phyloP scores from a whole-genome alignment of 37 sponge, comb jelly and placozoan genomes.

The Diacarnus erythraeanus region DNA sequence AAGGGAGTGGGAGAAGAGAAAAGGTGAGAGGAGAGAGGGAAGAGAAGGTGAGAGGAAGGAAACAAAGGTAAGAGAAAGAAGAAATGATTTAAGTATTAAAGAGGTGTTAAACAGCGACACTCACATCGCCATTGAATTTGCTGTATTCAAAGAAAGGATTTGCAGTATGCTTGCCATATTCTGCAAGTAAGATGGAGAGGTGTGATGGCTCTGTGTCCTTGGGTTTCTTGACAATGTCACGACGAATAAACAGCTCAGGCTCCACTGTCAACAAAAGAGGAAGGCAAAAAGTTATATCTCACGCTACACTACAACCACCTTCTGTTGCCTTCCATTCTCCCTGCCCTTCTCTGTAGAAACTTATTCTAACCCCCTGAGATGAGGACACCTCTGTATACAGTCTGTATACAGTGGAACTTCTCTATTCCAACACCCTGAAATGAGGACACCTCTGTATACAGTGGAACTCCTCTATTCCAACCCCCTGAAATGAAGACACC shows the following conservation, averaged over 20 bases:
- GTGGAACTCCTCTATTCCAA: too few relatives aligned
- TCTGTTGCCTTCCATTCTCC: too few relatives aligned
- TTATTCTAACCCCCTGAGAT: too few relatives aligned
- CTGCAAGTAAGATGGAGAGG: constrained; percentile 48
- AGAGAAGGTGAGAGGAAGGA: neutral
- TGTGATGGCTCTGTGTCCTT: constrained; percentile 39
- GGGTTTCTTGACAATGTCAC: constrained; percentile 11
- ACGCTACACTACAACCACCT: too few relatives aligned
- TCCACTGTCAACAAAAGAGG: constrained; percentile 42
- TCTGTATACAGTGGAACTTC: too few relatives aligned
- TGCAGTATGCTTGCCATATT: constrained; percentile 38
- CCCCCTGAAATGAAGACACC: too few relatives aligned
- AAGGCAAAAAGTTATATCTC: too few relatives aligned
- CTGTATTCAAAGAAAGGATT: constrained; percentile 78
- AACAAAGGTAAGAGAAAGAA: neutral
- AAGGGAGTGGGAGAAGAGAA: neutral
- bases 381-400: too few relatives aligned
- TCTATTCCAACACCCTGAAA: too few relatives aligned
- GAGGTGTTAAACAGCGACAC: neutral
- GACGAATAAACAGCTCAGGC: constrained; percentile 31
- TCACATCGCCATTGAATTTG: constrained; percentile 77
- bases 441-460: too few relatives aligned
- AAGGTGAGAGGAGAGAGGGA: neutral
- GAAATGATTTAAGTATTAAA: neutral
- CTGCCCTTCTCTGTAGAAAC: too few relatives aligned